Base-by-base conservation (phyloP, 2,888 invertebrate genomes). In the Petrophora chlorosata region DNA sequence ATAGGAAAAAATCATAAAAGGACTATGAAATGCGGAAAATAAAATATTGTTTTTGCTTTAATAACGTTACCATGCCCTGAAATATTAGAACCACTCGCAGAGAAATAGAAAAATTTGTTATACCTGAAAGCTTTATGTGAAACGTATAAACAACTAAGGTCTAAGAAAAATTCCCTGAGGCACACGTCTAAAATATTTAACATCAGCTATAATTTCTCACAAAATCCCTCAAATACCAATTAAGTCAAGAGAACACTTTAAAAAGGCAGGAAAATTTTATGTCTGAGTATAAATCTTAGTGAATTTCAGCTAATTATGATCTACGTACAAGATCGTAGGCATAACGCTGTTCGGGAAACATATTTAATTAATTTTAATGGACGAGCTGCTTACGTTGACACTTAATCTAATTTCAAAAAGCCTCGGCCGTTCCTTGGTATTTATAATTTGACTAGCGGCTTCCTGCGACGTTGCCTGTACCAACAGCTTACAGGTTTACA, bases 371-470 rank as follows among this genome's bases (percentile, higher is more conserved):
- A 52, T 49, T 48, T 36, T 46, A 51, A 41, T 41, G 49, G 45
- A 49, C 45, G 48, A 44, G 41, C 30, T 28, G 41, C 43, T 53
- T 53, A 54, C 53, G 56, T 52, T 42, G 40, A 38, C 40, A 32
- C 38, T 45, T 53, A 53, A 65, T 53, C 50, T 61, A 63, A 63
- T 71, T 69, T 63, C 61, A 52, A 61, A 63, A 61, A 59, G 58
- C 47, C 38, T 38, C 45, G 41, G 32, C 29, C 39, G 33, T 17
- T 41, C 13, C 59, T 19, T 40, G 36, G 30, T 57, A 60, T 53
- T 35, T 35, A 30, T 72, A 76, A 75, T 73, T 67, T 58, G 62
- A 23, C n/a, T n/a, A 23, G 5, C n/a, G n/a, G n/a, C 23, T 23
- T 23, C n/a, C 8, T 8, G n/a, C n/a, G n/a, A n/a, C n/a, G n/a